Base-by-base conservation (phyloP, 2,888 invertebrate genomes). In the Scaptomyza polygonia region DNA sequence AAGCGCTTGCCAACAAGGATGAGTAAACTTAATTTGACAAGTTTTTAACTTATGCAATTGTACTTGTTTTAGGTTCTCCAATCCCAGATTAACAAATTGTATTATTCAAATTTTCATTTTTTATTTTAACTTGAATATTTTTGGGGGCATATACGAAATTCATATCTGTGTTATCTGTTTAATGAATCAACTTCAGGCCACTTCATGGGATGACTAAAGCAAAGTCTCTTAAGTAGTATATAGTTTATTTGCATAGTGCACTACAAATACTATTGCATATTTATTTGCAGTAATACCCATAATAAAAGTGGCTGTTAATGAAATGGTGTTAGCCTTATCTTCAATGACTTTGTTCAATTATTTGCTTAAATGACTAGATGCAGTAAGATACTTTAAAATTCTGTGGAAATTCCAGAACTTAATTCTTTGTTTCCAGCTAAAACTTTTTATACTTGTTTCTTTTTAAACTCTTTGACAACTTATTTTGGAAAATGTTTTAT, bases 221-320 rank as follows among this genome's bases (percentile, higher is more conserved):
- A 43, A 51, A 30, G 27, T 16, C 14, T 51, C 11, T 29, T 7
- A 5, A 18, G 5, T 32, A 7, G 18, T n/a, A 34, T 34, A n/a
- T 2, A 29, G n/a, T n/a, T n/a, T 29, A 29, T 7, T 4, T 7
- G 2, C 54, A 11, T 11, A 1, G 2, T 40, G 14, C 59, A 59
- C 34, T 45, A 21, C 39, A 47, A 53, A 64, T 64, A 45, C 5
- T 30, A 52, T 71, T 48, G 66, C 67, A 59, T 52, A 71, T 59
- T 71, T 58, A 66, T 70, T 49, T 58, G 58, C 39, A 16, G 49
- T 43, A 29, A 48, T 29, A 12, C 8, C 27, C 29, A 1, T 18
- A 51, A 32, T 39, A 34, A 39, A 44, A 49, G 12, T 7, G 2
- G 12, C 25, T 8, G 3, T 18, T 36, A 49, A 40, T 63, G 30